Percentiles rank a stretch among this genome's conserved stretches.
Evolutionary conservation across 2,888 invertebrate species (phyloP).

Genomic region (Euzophera pinguis): DNA sequence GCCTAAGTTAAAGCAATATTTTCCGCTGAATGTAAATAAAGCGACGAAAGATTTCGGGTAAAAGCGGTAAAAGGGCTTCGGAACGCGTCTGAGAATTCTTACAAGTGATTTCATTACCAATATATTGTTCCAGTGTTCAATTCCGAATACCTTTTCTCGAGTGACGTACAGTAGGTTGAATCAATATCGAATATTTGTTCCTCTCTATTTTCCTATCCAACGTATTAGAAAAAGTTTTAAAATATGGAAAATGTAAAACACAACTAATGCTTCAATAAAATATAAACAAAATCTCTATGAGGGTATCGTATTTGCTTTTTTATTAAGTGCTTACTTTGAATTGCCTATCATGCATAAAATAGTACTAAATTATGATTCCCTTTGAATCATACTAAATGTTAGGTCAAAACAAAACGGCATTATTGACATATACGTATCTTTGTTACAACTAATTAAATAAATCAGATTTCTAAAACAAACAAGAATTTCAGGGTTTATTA

Average conservation of each 20-base stretch:
- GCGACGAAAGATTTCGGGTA: conserved; percentile 14
- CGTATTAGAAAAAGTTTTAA: background rate
- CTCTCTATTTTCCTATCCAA: conserved; percentile 12
- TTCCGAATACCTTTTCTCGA: conserved; percentile 20
- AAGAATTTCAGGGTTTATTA: too few species aligned
- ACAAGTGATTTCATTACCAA: conserved; percentile 26
- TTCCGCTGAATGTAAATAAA: conserved; percentile 19
- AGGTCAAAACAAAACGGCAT: too few species aligned
- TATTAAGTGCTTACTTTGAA: too few species aligned
- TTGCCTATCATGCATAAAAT: too few species aligned
- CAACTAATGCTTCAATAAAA: background rate
- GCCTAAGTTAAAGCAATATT: conserved; percentile 14
- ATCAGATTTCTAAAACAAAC: too few species aligned
- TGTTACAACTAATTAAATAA: too few species aligned
- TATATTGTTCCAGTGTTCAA: conserved; percentile 25
- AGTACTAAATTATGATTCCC: too few species aligned
- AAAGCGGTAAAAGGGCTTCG: conserved; percentile 15
- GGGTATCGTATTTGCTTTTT: too few species aligned
- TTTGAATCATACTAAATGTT: too few species aligned
- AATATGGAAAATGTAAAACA: too few species aligned
- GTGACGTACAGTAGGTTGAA: conserved; percentile 19
- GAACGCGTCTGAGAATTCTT: conserved; percentile 17
- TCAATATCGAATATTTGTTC: conserved; percentile 23
- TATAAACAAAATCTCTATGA: too few species aligned
- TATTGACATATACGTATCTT: too few species aligned